Evolutionary conservation across 2,113 vertebrate species (phyloP).

Genomic region (Aegypius monachus): DNA sequence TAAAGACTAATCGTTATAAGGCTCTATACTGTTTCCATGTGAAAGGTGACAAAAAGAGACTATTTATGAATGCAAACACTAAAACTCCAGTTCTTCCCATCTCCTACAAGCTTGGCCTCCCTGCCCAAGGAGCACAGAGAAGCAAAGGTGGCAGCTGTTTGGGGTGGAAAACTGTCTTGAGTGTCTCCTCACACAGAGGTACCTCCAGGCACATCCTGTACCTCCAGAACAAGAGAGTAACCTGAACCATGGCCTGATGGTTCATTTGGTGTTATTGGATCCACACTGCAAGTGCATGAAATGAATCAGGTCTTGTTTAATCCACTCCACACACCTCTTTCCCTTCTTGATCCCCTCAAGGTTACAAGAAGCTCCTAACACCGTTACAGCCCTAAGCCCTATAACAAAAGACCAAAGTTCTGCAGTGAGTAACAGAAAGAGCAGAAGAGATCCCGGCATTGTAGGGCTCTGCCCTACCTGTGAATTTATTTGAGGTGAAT

Average conservation of each 20-base stretch:
- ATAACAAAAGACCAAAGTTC: not conserved
- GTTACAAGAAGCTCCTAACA: not conserved
- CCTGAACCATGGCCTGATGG: too few relatives aligned
- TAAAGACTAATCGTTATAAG: not conserved
- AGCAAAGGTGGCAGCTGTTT: not conserved
- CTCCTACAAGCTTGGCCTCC: not conserved
- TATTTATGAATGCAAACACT: not conserved
- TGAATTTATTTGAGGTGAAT: not conserved
- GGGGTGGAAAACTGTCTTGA: not conserved
- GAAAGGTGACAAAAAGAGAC: not conserved
- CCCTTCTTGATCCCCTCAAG: not conserved
- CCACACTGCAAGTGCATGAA: not conserved
- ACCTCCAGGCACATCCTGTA: not conserved
- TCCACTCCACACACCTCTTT: not conserved
- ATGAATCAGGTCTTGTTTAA: not conserved
- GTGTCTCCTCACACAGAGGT: not conserved
- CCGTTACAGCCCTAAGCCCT: not conserved
- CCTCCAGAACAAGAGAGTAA: not conserved
- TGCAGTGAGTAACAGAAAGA: not conserved
- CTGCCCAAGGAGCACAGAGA: not conserved
- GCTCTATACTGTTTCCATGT: fast-evolving
- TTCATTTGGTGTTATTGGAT: not conserved
- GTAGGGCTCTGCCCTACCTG: not conserved
- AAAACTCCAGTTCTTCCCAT: not conserved
- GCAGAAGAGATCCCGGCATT: not conserved